Conservation (phyloP, 2,797 vertebrate genomes). For the Steatocranus sp. region DNA sequence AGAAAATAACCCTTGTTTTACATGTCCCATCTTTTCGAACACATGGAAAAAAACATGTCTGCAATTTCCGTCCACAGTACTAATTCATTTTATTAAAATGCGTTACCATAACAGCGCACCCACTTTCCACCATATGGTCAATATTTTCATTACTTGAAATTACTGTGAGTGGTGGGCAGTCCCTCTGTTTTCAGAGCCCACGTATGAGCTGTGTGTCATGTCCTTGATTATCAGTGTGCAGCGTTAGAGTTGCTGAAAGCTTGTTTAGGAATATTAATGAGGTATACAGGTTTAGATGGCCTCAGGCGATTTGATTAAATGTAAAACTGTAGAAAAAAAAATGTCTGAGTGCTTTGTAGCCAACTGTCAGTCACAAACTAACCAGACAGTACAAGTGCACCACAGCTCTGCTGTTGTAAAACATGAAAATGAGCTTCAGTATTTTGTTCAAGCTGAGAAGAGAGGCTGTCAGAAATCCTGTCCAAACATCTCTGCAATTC, state of each 20-base stretch:
- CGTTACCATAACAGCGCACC: constrained; percentile 20
- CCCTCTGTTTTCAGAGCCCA: constrained; percentile 8
- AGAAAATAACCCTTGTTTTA: not conserved
- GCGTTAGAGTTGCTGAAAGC: not conserved
- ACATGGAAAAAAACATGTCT: not conserved
- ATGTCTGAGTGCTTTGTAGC: not conserved
- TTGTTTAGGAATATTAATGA: constrained; percentile 29
- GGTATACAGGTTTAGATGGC: not conserved
- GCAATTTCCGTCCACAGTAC: not conserved
- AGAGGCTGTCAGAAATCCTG: not conserved
- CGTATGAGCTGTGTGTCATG: constrained; percentile 15
- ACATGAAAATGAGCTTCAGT: not conserved
- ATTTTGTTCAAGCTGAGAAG: not conserved
- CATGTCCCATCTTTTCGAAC: not conserved
- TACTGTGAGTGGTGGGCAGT: constrained; percentile 27
- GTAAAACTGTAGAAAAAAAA: not conserved
- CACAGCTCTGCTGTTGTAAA: not conserved
- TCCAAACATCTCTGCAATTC: not conserved
- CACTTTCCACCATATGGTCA: constrained; percentile 44
- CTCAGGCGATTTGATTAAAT: not conserved
- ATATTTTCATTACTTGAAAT: constrained; percentile 27
- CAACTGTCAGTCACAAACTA: not conserved
- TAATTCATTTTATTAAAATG: constrained; percentile 32
- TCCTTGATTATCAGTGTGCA: constrained; percentile 19
- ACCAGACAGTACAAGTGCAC: not conserved